Conservation (phyloP, 2,113 vertebrate species). For the Atherinomorus stipes region DNA sequence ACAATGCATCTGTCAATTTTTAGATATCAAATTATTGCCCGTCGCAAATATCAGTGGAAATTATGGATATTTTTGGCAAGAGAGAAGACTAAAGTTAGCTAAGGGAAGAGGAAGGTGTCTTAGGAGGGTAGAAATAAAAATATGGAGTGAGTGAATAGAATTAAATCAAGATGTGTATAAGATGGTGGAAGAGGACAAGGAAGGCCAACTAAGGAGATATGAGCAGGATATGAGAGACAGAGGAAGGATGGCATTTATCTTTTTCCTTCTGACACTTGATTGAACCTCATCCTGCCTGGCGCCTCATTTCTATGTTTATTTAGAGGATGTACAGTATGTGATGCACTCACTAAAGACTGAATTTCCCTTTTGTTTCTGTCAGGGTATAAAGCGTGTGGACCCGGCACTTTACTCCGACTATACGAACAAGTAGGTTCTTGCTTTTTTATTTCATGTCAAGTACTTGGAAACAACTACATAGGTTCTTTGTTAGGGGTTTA, state of each 20-base stretch:
- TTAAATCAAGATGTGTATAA: background rate
- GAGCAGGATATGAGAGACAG: background rate
- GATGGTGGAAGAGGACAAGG: background rate
- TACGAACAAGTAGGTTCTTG: conserved; percentile 61
- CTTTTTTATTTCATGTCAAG: background rate
- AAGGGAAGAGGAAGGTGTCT: background rate
- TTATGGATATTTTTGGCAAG: conserved; percentile 1
- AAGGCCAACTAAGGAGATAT: background rate
- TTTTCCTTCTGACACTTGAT: conserved; percentile 35
- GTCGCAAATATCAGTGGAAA: background rate
- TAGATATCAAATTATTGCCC: background rate
- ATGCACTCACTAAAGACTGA: background rate
- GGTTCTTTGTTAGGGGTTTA: too few species aligned
- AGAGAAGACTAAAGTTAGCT: background rate
- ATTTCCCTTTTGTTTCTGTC: conserved; percentile 28
- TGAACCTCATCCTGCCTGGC: conserved; percentile 42
- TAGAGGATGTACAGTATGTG: background rate
- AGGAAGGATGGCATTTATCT: conserved; percentile 45
- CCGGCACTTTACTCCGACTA: conserved; percentile 84
- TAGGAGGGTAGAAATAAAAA: background rate
- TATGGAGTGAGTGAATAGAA: background rate
- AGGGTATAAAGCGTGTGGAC: conserved; percentile 94
- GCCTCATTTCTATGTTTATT: conserved; percentile 31
- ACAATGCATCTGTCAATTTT: background rate
- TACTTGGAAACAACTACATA: too few species aligned